A percentile compares a stretch with the other conserved stretches of the same genome.
These are phyloP conservation scores for Agrochola lychnidis DNA, from an alignment of 2,888 invertebrate genomes.

Conservation along the genomic window DNA sequence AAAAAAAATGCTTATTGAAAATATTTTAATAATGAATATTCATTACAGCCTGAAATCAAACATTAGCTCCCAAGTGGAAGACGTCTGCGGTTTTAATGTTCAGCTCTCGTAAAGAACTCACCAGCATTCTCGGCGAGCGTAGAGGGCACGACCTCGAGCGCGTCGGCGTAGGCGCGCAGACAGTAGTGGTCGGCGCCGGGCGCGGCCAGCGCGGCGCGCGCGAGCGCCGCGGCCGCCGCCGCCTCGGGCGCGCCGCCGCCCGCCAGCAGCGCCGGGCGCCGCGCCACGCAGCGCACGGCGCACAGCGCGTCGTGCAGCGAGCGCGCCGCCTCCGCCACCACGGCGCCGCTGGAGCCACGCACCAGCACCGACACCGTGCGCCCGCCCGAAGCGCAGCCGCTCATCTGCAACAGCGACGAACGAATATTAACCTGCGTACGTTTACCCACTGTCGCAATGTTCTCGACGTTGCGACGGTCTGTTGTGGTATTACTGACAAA, in stretches of 20 bases:
- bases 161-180: conserved; percentile 98
- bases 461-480: too few species aligned
- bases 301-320: conserved; percentile 97
- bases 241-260: conserved; percentile 99
- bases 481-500: neutral
- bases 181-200: conserved; percentile 99
- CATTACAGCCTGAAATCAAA: neutral
- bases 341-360: conserved; percentile 95
- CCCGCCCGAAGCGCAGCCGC: conserved; percentile 96
- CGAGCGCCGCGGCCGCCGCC: conserved; percentile 96
- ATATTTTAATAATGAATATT: neutral
- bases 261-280: conserved; percentile 97
- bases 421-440: neutral
- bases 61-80: neutral
- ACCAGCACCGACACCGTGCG: conserved; percentile 98
- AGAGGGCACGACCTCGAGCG: conserved; percentile 94
- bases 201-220: conserved; percentile 95
- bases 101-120: conserved; percentile 53
- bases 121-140: conserved; percentile 89
- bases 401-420: conserved; percentile 90
- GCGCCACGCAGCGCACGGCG: conserved; percentile 98
- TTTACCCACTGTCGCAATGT: neutral
- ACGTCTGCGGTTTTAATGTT: neutral
- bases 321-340: conserved; percentile 97
- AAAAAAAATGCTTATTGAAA: neutral